Percentiles rank a stretch among this genome's conserved stretches.
These are phyloP conservation scores for Dastarcus helophoroides DNA, from an alignment of 2,888 invertebrate genomes.

Conservation along the genomic window DNA sequence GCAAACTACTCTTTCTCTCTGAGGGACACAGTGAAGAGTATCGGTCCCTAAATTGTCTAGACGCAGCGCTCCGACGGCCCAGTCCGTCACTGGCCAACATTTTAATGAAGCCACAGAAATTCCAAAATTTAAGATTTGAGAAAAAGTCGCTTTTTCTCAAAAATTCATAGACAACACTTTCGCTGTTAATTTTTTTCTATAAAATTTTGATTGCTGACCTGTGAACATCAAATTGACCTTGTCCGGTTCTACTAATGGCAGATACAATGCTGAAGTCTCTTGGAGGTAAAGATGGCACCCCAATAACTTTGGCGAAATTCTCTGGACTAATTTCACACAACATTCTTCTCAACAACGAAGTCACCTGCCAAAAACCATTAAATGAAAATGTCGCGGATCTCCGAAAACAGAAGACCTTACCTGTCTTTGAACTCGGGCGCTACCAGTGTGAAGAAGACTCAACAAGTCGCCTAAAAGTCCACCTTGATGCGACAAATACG, in stretches of 20 bases:
- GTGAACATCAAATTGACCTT: conserved; percentile 42
- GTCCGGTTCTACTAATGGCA: conserved; percentile 39
- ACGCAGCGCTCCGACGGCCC: too few relatives aligned
- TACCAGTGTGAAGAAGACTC: conserved; percentile 82
- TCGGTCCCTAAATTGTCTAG: too few relatives aligned
- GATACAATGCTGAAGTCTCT: conserved; percentile 66
- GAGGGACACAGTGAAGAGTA: too few relatives aligned
- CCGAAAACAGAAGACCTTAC: conserved; percentile 33
- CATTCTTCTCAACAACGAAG: conserved; percentile 74
- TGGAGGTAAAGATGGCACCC: conserved; percentile 58
- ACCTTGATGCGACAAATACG: conserved; percentile 81
- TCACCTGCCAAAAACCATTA: conserved; percentile 46
- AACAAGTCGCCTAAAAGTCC: conserved; percentile 75
- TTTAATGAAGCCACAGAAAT: too few relatives aligned
- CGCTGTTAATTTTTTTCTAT: too few relatives aligned
- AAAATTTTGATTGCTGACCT: conserved; percentile 28
- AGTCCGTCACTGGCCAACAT: too few relatives aligned
- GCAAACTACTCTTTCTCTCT: too few relatives aligned
- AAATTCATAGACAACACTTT: too few relatives aligned
- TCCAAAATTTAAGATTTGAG: too few relatives aligned
- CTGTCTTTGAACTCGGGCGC: conserved; percentile 89
- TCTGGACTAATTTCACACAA: conserved; percentile 82
- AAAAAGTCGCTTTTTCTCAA: too few relatives aligned
- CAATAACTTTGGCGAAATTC: conserved; percentile 65
- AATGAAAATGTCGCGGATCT: too few relatives aligned